phyloP scores from a whole-genome alignment of 2,797 vertebrate genomes.

The Rhincodon typus region DNA sequence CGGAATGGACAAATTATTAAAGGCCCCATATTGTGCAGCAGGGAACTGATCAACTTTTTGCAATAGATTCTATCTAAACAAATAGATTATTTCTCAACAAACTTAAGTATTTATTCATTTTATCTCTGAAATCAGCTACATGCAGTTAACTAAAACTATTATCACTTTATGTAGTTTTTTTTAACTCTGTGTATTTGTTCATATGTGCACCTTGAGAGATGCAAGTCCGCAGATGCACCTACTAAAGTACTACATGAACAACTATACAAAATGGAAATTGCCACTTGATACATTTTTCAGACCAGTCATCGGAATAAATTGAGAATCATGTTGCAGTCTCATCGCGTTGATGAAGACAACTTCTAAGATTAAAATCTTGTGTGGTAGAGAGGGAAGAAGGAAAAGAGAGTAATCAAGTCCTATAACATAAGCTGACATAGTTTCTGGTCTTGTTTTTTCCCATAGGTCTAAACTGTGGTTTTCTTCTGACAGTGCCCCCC shows the following conservation, averaged over 20 bases:
- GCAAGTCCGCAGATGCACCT: neutral
- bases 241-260: neutral
- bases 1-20: neutral
- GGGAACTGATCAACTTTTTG: neutral
- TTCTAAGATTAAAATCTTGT: neutral
- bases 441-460: neutral
- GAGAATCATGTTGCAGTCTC: neutral
- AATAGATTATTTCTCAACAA: neutral
- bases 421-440: neutral
- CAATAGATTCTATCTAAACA: neutral
- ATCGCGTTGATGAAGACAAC: neutral
- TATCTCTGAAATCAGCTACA: neutral
- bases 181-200: neutral
- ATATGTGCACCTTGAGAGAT: neutral
- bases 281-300: neutral
- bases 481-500: neutral
- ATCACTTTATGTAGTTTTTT: too few species aligned
- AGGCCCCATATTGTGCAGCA: neutral
- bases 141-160: neutral
- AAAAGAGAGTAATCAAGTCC: neutral
- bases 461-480: neutral
- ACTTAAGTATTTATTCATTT: neutral
- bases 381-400: neutral
- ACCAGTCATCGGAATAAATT: neutral
- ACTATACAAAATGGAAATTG: neutral